phyloP scores from a whole-genome alignment of 2,888 invertebrate genomes.

The Patella caerulea region DNA sequence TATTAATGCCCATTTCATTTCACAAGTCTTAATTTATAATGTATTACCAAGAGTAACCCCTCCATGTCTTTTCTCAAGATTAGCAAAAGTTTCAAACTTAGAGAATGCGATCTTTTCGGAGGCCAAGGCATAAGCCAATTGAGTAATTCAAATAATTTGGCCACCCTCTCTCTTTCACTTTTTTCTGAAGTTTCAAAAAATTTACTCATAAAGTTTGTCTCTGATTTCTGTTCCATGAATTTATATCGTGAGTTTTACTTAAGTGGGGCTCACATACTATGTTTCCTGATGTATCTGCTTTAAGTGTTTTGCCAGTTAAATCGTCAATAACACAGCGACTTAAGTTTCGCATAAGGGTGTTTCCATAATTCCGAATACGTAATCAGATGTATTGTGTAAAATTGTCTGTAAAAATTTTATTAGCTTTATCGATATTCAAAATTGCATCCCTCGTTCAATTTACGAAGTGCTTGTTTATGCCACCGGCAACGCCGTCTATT shows the following conservation, averaged over 20 bases:
- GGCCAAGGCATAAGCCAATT: slow-evolving; percentile 11
- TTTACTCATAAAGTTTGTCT: no score
- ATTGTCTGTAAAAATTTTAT: no score
- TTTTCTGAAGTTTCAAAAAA: not conserved
- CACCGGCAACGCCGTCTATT: no score
- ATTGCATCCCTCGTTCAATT: no score
- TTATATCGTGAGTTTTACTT: not conserved
- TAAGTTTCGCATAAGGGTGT: not conserved
- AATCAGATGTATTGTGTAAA: no score
- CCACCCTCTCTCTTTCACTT: not conserved
- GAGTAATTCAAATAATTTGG: slow-evolving; percentile 6
- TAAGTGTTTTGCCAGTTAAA: not conserved
- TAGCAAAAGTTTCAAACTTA: not conserved
- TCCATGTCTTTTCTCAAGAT: slow-evolving; percentile 6
- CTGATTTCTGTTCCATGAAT: not conserved
- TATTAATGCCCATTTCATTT: no score
- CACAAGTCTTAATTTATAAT: not conserved
- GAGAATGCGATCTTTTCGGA: not conserved
- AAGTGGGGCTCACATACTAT: not conserved
- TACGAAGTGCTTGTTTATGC: no score
- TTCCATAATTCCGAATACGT: no score
- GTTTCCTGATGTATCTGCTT: slow-evolving; percentile 12
- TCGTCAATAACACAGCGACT: not conserved
- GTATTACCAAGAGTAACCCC: slow-evolving; percentile 10
- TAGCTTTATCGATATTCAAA: no score